Conservation (phyloP, 2,797 vertebrate genomes). For the Enoplosus armatus region DNA sequence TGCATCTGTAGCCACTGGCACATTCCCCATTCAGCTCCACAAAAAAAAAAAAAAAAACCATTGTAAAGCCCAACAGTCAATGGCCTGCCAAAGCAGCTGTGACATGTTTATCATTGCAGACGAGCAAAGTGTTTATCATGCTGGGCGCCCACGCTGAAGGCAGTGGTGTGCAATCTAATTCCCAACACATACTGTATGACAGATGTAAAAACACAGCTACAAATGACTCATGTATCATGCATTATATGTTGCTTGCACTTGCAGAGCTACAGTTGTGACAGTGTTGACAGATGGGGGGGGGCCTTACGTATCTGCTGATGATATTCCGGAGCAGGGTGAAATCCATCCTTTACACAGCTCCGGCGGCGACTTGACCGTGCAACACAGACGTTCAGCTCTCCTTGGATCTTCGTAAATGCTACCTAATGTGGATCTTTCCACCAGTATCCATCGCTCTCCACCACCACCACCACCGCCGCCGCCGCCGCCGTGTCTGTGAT, state of each 20-base stretch:
- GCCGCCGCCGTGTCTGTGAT: slow-evolving; percentile 50
- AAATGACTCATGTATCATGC: not conserved
- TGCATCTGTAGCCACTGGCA: slow-evolving; percentile 73
- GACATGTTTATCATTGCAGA: slow-evolving; percentile 50
- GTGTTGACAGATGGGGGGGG: slow-evolving; percentile 50
- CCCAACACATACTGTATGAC: not conserved
- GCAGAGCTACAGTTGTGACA: slow-evolving; percentile 51
- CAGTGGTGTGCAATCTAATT: not conserved
- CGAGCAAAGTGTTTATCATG: slow-evolving; percentile 36
- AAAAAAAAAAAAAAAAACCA: slow-evolving; percentile 38
- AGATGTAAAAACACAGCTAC: not conserved
- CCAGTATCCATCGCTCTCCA: slow-evolving; percentile 73
- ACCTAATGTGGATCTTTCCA: slow-evolving; percentile 69
- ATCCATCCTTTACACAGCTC: slow-evolving; percentile 87
- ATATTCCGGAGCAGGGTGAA: slow-evolving; percentile 90
- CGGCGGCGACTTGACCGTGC: slow-evolving; percentile 53
- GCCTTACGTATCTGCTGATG: slow-evolving; percentile 94
- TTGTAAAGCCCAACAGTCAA: slow-evolving; percentile 41
- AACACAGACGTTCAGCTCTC: slow-evolving; percentile 66
- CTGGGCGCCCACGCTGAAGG: not conserved
- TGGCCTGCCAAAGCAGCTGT: slow-evolving; percentile 41
- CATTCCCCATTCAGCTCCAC: slow-evolving; percentile 72
- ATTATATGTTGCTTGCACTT: slow-evolving; percentile 9
- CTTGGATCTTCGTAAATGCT: slow-evolving; percentile 68
- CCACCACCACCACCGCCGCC: slow-evolving; percentile 33